phyloP scores from a whole-genome alignment of 2,797 vertebrate genomes.

The Alosa sapidissima region DNA sequence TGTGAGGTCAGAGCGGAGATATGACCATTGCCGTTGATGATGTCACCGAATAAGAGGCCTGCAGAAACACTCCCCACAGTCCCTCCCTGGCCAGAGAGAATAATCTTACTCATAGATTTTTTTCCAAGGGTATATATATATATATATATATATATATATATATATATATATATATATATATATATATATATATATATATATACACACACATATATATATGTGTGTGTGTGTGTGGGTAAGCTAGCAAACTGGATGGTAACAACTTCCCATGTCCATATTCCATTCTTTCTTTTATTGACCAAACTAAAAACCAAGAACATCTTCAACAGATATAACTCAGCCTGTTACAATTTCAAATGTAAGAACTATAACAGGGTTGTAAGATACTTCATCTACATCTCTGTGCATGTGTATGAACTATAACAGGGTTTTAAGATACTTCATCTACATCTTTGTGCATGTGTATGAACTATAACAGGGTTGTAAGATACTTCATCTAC shows the following conservation, averaged over 20 bases:
- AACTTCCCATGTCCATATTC: background rate
- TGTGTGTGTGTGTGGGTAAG: background rate
- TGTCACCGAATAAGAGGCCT: slow-evolving; percentile 36
- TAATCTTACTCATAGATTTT: background rate
- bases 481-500: too few species aligned
- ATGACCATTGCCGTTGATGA: slow-evolving; percentile 35
- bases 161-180: too few species aligned
- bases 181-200: too few species aligned
- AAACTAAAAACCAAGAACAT: background rate
- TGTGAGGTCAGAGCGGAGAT: slow-evolving; percentile 47
- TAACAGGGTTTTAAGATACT: too few species aligned
- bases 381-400: background rate
- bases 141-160: too few species aligned
- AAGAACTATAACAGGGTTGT: background rate
- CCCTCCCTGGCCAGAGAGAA: background rate
- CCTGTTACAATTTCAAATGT: background rate
- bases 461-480: too few species aligned
- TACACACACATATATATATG: too few species aligned
- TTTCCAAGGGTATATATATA: too few species aligned
- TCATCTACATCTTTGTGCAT: too few species aligned
- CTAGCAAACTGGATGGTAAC: background rate
- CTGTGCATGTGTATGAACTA: background rate
- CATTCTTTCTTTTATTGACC: background rate
- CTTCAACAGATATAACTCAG: background rate
- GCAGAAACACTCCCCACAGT: slow-evolving; percentile 24